These are phyloP conservation scores for Pristis pectinata DNA, from an alignment of 2,797 vertebrate genomes.

Conservation along the genomic window DNA sequence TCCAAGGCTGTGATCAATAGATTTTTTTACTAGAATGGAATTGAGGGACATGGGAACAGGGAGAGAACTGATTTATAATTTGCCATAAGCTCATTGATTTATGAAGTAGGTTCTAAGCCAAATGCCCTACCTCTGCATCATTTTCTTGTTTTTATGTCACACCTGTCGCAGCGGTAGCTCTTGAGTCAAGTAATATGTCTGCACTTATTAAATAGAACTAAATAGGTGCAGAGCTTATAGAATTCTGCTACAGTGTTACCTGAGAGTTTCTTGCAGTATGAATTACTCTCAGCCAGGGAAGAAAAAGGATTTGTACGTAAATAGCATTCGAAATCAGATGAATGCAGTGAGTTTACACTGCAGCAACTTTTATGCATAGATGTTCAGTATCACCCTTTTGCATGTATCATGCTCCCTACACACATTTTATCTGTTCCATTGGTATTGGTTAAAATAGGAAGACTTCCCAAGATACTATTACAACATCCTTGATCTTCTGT, in stretches of 20 bases:
- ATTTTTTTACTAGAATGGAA: too few species aligned
- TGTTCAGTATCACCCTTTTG: background rate
- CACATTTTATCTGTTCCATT: background rate
- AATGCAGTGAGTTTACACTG: background rate
- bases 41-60: too few species aligned
- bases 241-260: background rate
- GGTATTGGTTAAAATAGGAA: background rate
- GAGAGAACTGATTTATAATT: too few species aligned
- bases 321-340: background rate
- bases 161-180: background rate
- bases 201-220: conserved; percentile 9
- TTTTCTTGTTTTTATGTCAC: background rate
- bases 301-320: background rate
- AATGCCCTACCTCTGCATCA: too few species aligned
- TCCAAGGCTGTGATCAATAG: too few species aligned
- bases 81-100: too few species aligned
- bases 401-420: background rate
- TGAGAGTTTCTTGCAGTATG: background rate
- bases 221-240: background rate
- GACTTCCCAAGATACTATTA: background rate
- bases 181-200: background rate
- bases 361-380: too few species aligned
- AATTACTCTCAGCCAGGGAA: background rate
- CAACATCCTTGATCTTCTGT: background rate
- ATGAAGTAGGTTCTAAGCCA: too few species aligned